phyloP scores from a whole-genome alignment of 2,797 vertebrate genomes.

The Telmatherina bonti region DNA sequence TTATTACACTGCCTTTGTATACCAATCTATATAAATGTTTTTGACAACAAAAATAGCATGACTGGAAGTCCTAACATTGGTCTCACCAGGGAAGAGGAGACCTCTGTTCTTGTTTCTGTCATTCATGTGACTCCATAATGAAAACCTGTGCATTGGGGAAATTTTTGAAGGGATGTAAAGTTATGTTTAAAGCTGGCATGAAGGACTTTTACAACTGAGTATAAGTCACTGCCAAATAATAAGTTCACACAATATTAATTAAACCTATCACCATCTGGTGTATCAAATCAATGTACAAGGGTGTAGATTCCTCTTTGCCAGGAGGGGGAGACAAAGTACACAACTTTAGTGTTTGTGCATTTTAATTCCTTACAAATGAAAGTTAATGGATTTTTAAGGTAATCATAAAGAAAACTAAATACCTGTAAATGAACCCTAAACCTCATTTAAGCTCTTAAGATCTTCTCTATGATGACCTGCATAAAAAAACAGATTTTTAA shows the following conservation, averaged over 20 bases:
- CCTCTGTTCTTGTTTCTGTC: background rate
- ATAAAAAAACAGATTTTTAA: constrained; percentile 31
- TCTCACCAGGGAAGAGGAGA: background rate
- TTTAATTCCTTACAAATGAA: background rate
- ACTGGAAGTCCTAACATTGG: constrained; percentile 9
- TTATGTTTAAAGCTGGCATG: background rate
- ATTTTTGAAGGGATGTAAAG: background rate
- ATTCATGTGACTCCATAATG: constrained; percentile 3
- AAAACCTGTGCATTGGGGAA: constrained; percentile 17
- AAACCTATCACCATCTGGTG: background rate
- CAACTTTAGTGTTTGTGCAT: background rate
- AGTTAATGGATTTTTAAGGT: too few relatives aligned
- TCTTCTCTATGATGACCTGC: too few relatives aligned
- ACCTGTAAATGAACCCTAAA: too few relatives aligned
- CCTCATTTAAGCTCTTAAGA: too few relatives aligned
- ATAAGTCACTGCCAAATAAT: background rate
- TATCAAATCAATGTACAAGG: background rate
- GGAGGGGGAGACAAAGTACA: background rate
- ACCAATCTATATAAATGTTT: background rate
- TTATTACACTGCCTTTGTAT: background rate
- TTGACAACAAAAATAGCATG: background rate
- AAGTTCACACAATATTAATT: background rate
- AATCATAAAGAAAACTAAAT: too few relatives aligned
- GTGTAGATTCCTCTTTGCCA: background rate
- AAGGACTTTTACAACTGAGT: background rate